Conservation (phyloP, 2,888 invertebrate genomes). For the Anthophora plumipes region DNA sequence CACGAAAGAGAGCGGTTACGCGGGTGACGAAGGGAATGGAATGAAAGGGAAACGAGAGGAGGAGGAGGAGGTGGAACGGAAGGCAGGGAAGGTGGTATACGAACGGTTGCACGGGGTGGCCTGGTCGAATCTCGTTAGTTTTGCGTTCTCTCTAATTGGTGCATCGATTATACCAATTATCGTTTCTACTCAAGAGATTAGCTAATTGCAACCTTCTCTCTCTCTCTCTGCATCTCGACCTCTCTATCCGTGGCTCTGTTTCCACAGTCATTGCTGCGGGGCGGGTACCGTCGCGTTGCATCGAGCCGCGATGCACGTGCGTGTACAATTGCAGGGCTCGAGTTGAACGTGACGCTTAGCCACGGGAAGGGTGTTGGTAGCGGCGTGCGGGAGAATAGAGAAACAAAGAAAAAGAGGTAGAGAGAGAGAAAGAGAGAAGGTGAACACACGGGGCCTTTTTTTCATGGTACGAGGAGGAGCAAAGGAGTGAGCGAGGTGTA, state of each 20-base stretch:
- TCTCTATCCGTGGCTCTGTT: slow-evolving; percentile 47
- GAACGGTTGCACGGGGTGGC: slow-evolving; percentile 46
- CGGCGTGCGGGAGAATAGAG: slow-evolving; percentile 42
- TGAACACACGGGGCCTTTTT: slow-evolving; percentile 53
- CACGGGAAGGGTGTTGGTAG: slow-evolving; percentile 61
- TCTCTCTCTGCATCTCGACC: slow-evolving; percentile 24
- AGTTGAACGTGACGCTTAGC: slow-evolving; percentile 74
- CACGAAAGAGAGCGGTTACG: slow-evolving; percentile 30
- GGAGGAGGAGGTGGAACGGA: background rate
- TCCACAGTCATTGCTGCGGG: slow-evolving; percentile 9
- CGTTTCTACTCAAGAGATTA: slow-evolving; percentile 80
- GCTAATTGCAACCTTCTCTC: slow-evolving; percentile 77
- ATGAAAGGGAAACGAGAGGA: too few species aligned
- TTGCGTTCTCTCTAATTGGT: slow-evolving; percentile 78
- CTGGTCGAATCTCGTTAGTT: slow-evolving; percentile 78
- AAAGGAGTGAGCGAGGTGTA: slow-evolving; percentile 63
- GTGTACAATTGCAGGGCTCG: slow-evolving; percentile 61
- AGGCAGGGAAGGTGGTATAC: background rate
- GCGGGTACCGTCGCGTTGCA: slow-evolving; percentile 2
- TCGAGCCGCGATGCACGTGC: slow-evolving; percentile 43
- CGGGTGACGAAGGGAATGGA: background rate
- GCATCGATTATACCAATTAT: slow-evolving; percentile 82
- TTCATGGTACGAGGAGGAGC: slow-evolving; percentile 33
- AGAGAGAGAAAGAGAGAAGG: slow-evolving; percentile 36
- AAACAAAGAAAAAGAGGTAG: slow-evolving; percentile 49